Conservation (phyloP, 1,140 invertebrate genomes). For the Pemphigus obesinymphae region DNA sequence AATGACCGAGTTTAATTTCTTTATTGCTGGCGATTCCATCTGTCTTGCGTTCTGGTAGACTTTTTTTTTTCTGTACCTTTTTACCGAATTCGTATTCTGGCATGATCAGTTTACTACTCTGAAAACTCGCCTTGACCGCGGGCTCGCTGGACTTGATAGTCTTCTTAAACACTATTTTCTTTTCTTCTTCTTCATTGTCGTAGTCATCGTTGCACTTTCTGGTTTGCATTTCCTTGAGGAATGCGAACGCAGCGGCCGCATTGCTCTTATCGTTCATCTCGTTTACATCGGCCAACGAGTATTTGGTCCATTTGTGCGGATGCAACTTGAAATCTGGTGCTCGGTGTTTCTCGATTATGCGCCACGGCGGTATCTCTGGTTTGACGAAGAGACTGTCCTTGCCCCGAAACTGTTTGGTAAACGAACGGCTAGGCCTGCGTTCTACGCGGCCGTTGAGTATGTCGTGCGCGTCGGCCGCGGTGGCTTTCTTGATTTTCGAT, state of each 20-base stretch:
- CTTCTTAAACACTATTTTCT: slow-evolving; percentile 47
- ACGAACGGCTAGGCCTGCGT: background rate
- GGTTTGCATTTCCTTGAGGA: slow-evolving; percentile 62
- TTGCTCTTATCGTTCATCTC: slow-evolving; percentile 72
- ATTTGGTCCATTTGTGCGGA: slow-evolving; percentile 72
- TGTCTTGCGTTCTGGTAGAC: slow-evolving; percentile 49
- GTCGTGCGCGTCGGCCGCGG: background rate
- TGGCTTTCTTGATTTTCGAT: background rate
- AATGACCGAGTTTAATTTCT: slow-evolving; percentile 43
- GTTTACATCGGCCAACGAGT: slow-evolving; percentile 66
- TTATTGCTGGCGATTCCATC: background rate
- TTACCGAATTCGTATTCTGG: slow-evolving; percentile 74
- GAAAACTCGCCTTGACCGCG: slow-evolving; percentile 53
- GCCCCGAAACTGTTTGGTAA: slow-evolving; percentile 59
- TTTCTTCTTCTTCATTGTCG: slow-evolving; percentile 44
- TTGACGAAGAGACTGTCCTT: slow-evolving; percentile 73
- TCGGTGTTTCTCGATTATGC: slow-evolving; percentile 42
- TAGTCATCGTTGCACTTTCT: slow-evolving; percentile 52
- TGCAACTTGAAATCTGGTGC: slow-evolving; percentile 67
- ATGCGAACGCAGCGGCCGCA: slow-evolving; percentile 64
- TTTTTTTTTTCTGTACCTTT: slow-evolving; percentile 53
- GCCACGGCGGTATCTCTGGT: slow-evolving; percentile 58
- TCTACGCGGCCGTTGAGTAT: background rate
- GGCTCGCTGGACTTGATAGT: background rate
- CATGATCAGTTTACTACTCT: slow-evolving; percentile 66